Percentiles rank a stretch among this genome's conserved stretches.
phyloP scores from a whole-genome alignment of 2,113 vertebrate genomes.

The Sitta europaea region DNA sequence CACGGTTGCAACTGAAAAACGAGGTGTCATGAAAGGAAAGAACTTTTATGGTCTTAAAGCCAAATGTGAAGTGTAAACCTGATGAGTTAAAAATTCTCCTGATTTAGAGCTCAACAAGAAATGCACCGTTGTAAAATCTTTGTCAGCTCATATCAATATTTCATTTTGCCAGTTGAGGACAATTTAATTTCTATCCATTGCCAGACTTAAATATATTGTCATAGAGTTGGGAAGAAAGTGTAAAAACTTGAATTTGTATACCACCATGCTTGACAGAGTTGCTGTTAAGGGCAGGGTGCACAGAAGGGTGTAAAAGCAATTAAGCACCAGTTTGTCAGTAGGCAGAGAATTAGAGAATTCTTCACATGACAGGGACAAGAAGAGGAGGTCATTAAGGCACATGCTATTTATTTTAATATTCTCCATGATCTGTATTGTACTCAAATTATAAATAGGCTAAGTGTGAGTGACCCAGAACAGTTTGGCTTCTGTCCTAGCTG shows the following conservation, averaged over 20 bases:
- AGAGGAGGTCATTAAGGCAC: slow-evolving; percentile 7
- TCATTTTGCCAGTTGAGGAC: neutral
- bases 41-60: neutral
- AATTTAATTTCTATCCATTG: neutral
- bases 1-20: neutral
- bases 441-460: slow-evolving; percentile 54
- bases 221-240: neutral
- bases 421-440: slow-evolving; percentile 1
- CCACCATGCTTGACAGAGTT: neutral
- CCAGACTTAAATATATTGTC: neutral
- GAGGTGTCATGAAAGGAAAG: neutral
- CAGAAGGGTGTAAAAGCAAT: neutral
- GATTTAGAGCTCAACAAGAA: neutral
- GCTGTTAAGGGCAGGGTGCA: neutral
- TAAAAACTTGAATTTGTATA: neutral
- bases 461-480: slow-evolving; percentile 50
- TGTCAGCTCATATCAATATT: neutral
- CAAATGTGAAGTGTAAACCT: neutral
- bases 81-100: neutral
- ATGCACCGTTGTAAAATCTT: neutral
- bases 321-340: neutral
- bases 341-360: slow-evolving; percentile 3
- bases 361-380: neutral
- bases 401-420: slow-evolving; percentile 29
- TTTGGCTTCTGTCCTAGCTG: slow-evolving; percentile 39